A percentile compares a stretch with the other conserved stretches of the same genome.
These are phyloP conservation scores for Ahaetulla prasina DNA, from an alignment of 2,113 vertebrate genomes.

Conservation along the genomic window DNA sequence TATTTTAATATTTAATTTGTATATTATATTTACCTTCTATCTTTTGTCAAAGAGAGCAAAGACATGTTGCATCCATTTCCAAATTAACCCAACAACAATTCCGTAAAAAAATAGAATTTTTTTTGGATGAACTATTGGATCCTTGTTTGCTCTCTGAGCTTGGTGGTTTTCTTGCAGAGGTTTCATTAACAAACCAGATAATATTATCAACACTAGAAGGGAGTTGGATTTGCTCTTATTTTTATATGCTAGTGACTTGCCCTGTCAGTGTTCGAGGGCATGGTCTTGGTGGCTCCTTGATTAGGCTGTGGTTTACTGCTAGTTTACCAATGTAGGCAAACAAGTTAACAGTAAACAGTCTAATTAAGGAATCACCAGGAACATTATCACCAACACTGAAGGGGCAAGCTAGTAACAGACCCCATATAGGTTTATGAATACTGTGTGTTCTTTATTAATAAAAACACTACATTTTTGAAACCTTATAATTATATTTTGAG, in stretches of 20 bases:
- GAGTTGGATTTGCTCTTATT: not conserved
- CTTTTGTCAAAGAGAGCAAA: not conserved
- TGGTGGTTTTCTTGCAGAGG: too few relatives aligned
- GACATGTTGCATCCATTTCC: not conserved
- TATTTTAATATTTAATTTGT: not conserved
- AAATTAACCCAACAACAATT: not conserved
- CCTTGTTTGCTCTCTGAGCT: too few relatives aligned
- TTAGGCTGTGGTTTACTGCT: not conserved
- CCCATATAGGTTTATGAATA: not conserved
- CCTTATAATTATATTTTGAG: not conserved
- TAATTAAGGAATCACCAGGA: not conserved
- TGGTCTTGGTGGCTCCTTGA: not conserved
- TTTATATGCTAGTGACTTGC: not conserved
- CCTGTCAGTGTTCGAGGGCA: not conserved
- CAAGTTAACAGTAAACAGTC: not conserved
- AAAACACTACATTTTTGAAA: not conserved
- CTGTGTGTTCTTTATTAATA: not conserved
- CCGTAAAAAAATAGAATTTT: not conserved
- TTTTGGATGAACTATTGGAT: not conserved
- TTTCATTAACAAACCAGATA: too few relatives aligned
- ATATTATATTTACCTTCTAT: not conserved
- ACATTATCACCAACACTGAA: not conserved
- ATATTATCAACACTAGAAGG: not conserved
- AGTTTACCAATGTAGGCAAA: not conserved
- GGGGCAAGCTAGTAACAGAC: not conserved